Conservation (phyloP, 2,888 invertebrate species). For the Alcis repandata region DNA sequence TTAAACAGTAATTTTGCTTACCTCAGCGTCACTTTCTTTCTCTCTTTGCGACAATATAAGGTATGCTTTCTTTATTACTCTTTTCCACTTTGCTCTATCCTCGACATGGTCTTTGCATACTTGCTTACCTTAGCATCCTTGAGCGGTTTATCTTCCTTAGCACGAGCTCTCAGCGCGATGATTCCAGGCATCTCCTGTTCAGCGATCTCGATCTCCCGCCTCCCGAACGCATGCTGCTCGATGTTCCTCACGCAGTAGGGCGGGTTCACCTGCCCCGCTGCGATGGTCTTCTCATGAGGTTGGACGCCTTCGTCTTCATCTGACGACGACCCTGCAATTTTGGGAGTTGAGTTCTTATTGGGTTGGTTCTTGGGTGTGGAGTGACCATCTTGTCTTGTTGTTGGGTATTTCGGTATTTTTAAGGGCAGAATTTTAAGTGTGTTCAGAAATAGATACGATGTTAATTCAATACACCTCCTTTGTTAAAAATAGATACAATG, state of each 20-base stretch:
- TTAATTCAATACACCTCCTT: too few relatives aligned
- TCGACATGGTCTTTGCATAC: too few relatives aligned
- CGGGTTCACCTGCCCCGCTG: constrained; percentile 92
- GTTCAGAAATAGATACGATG: too few relatives aligned
- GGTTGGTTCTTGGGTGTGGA: not conserved
- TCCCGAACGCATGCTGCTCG: constrained; percentile 96
- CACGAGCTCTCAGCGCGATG: constrained; percentile 96
- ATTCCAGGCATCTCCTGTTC: constrained; percentile 99
- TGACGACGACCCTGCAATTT: constrained; percentile 92
- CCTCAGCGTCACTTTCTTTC: too few relatives aligned
- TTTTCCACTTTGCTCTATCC: too few relatives aligned
- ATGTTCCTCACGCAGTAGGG: constrained; percentile 98
- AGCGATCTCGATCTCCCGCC: constrained; percentile 98
- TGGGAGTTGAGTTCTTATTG: constrained; percentile 29
- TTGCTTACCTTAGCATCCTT: constrained; percentile 95
- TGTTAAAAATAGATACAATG: too few relatives aligned
- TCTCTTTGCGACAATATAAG: too few relatives aligned
- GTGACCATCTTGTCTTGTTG: too few relatives aligned
- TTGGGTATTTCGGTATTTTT: too few relatives aligned
- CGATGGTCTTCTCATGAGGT: constrained; percentile 97
- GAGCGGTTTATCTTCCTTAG: constrained; percentile 97
- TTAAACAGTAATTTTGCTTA: too few relatives aligned
- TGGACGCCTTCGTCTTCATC: constrained; percentile 95
- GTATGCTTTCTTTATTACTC: too few relatives aligned
- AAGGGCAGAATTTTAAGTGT: too few relatives aligned